Conservation (phyloP, 2,888 invertebrate species). For the Alviniconcha strummeri region DNA sequence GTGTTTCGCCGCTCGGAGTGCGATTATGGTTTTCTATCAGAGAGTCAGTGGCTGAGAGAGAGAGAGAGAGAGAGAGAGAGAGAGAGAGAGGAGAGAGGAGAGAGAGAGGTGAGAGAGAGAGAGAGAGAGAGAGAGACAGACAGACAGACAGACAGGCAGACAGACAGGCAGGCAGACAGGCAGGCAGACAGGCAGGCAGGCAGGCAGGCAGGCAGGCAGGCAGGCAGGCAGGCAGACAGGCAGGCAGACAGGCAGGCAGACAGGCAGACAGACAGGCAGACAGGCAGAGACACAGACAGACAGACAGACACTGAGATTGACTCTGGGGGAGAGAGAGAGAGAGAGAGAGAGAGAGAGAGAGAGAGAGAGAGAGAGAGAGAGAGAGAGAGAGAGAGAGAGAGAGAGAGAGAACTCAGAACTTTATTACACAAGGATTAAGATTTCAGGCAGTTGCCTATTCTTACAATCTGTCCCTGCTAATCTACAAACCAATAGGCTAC, state of each 20-base stretch:
- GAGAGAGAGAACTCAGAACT: too few relatives aligned
- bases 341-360: too few relatives aligned
- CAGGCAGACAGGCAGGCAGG: background rate
- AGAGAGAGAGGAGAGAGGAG: conserved; percentile 13
- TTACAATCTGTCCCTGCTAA: too few relatives aligned
- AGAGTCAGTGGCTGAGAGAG: conserved; percentile 2
- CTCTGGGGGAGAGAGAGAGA: too few relatives aligned
- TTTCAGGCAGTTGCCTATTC: too few relatives aligned
- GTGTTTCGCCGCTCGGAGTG: too few relatives aligned
- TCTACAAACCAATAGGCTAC: too few relatives aligned
- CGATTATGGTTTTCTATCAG: too few relatives aligned
- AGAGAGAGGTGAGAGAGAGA: conserved; percentile 13
- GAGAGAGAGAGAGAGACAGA: conserved; percentile 7
- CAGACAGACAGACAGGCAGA: background rate
- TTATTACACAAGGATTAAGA: too few relatives aligned
- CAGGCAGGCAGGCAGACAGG: too few relatives aligned
- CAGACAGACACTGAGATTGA: background rate
- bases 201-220: background rate
- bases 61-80: conserved; percentile 16
- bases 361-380: too few relatives aligned
- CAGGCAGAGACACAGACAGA: background rate
- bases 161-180: conserved; percentile 8
- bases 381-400: too few relatives aligned
- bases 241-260: background rate
- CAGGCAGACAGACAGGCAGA: background rate